Evolutionary conservation across 2,888 invertebrate species (phyloP), one percentile per base, ranked within the genome.

Genomic region (Plebejus anna): DNA sequence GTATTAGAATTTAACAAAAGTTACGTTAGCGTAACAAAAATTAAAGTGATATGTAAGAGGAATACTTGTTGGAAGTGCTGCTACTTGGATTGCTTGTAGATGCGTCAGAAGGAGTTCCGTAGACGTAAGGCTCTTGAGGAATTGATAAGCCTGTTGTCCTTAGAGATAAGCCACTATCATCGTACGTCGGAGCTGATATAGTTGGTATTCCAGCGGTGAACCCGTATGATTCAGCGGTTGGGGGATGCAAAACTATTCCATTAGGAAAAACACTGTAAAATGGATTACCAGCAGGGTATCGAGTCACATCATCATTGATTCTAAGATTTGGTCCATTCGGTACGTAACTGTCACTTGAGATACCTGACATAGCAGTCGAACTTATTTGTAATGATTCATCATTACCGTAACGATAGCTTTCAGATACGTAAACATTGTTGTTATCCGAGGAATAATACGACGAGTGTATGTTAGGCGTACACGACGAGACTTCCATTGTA

Each of bases 321-420:
- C 92, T 93, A 75, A 91, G 86, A 84, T 86, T 89, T 51, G 88
- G 85, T 79, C 92, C 91, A 79, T 93, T 93, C 5, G 94, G 92
- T 22, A 94, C 88, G 81, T 93, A 93, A 80, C 84, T 91, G 83
- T 94, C 94, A 79, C 90, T 83, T 79, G 87, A 79, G 77, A 92
- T 77, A 78, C 90, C 81, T 76, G 90, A 83, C 81, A 92, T 81
- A 75, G 88, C 84, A 80, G 83, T 86, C 81, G 90, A 84, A 89
- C 88, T 91, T 79, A 86, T 84, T 79, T 88, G 86, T 84, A 92
- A 81, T 92, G 92, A 91, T 81, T 94, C 94, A 91, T 94, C 92
- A 85, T 83, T 89, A 75, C 83, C 81, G 82, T 90, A 92, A 80
- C 92, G 90, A 90, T 92, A 92, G 89, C 88, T 88, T 79, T 93